phyloP scores from a whole-genome alignment of 2,888 invertebrate genomes.

The Nemurella pictetii region DNA sequence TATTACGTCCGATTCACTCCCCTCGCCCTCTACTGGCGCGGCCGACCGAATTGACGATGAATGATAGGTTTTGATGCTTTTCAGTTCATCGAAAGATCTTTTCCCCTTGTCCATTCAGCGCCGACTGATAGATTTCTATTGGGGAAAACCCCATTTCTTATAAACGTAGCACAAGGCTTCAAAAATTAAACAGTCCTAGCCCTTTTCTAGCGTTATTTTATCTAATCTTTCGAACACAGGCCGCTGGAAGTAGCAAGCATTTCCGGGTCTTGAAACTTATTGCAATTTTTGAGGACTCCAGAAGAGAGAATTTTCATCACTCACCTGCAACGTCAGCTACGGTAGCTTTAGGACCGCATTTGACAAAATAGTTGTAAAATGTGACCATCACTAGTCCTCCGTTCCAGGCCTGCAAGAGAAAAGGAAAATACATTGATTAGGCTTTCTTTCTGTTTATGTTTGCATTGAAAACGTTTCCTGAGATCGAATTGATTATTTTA shows the following conservation, averaged over 20 bases:
- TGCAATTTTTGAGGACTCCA: not conserved
- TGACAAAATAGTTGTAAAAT: constrained; percentile 68
- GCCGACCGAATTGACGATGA: not conserved
- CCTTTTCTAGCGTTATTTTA: not conserved
- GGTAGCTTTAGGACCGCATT: constrained; percentile 59
- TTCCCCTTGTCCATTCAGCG: not conserved
- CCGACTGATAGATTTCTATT: not conserved
- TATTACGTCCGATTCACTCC: not conserved
- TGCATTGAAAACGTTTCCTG: not conserved
- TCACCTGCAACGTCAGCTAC: constrained; percentile 70
- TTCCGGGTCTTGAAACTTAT: not conserved
- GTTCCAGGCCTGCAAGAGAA: constrained; percentile 61
- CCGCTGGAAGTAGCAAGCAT: not conserved
- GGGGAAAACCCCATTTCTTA: not conserved
- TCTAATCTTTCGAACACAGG: not conserved
- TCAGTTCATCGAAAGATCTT: not conserved
- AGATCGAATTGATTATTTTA: not conserved
- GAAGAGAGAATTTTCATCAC: constrained; percentile 43
- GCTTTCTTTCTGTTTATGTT: constrained; percentile 1
- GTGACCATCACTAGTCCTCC: constrained; percentile 76
- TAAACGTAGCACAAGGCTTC: not conserved
- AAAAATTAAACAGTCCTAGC: not conserved
- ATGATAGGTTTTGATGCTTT: not conserved
- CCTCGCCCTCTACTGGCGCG: not conserved
- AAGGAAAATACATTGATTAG: too few relatives aligned